Conservation (phyloP, 2,797 vertebrate species). For the Pteropus rufus region DNA sequence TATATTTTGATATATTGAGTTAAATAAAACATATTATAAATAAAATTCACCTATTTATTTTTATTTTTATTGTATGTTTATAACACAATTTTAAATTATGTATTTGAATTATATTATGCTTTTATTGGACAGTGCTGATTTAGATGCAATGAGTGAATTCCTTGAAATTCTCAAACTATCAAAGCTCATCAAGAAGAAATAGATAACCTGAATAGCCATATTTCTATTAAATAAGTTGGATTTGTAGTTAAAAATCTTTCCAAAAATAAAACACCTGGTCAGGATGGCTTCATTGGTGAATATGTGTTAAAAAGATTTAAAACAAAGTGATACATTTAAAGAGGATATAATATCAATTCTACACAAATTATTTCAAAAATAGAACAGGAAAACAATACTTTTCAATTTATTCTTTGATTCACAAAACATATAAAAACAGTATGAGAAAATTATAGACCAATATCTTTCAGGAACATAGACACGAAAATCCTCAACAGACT, state of each 20-base stretch:
- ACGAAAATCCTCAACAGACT: neutral
- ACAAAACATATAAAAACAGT: neutral
- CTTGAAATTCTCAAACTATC: neutral
- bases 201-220: neutral
- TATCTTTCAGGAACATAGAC: neutral
- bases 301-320: neutral
- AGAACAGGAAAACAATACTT: neutral
- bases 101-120: neutral
- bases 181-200: neutral
- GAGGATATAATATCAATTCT: neutral
- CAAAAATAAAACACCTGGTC: neutral
- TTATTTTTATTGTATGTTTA: neutral
- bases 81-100: neutral
- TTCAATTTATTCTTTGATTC: neutral
- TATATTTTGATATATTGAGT: neutral
- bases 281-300: neutral
- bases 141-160: neutral
- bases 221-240: neutral
- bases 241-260: neutral
- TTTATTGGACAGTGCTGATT: neutral
- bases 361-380: neutral
- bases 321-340: neutral
- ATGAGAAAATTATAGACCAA: neutral
- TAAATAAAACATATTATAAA: neutral
- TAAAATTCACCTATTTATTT: neutral